phyloP scores from a whole-genome alignment of 2,113 vertebrate species.

The Mustelus asterias region DNA sequence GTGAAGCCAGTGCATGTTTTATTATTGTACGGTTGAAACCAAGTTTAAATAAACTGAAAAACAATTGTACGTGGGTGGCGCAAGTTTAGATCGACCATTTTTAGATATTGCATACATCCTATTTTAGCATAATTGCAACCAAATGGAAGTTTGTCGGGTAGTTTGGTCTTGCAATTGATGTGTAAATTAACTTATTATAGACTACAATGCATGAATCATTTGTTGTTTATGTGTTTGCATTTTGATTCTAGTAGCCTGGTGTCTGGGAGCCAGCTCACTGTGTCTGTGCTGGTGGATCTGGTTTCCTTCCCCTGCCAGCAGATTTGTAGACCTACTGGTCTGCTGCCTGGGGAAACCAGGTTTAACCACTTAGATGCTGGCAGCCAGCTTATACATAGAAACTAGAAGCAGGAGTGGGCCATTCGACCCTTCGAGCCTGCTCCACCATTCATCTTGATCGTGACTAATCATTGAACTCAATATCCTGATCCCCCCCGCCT shows the following conservation, averaged over 20 bases:
- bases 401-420: too few species aligned
- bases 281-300: background rate
- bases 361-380: background rate
- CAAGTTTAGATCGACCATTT: background rate
- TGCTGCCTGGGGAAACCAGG: background rate
- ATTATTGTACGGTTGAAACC: background rate
- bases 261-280: background rate
- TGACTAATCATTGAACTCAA: too few species aligned
- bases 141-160: background rate
- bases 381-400: background rate
- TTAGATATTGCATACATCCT: background rate
- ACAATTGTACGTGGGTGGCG: background rate
- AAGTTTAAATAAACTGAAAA: background rate
- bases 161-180: background rate
- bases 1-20: background rate
- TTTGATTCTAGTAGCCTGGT: background rate
- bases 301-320: background rate
- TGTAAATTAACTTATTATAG: background rate
- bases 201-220: constrained; percentile 1
- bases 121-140: constrained; percentile 10
- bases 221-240: background rate
- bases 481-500: too few species aligned
- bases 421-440: too few species aligned
- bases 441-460: too few species aligned
- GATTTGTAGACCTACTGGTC: background rate